Percentiles rank a stretch among this genome's conserved stretches.
These are phyloP conservation scores for Nasonia longicornis DNA, from an alignment of 1,140 invertebrate species.

Conservation along the genomic window DNA sequence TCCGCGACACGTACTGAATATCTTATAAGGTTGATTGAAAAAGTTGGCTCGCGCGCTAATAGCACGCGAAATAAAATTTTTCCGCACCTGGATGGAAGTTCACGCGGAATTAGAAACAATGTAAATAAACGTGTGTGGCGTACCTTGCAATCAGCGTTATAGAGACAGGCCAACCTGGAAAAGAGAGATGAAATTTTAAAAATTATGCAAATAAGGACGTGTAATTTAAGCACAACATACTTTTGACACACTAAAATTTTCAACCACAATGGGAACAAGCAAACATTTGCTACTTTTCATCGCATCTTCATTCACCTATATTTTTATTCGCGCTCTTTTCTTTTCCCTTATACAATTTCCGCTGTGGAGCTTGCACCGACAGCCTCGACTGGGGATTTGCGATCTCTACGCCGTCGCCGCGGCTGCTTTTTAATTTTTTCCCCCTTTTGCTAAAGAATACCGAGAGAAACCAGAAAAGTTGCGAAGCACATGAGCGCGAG, in stretches of 20 bases:
- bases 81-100: not conserved
- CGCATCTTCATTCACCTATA: not conserved
- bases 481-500: not conserved
- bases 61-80: not conserved
- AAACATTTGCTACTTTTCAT: not conserved
- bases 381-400: slow-evolving; percentile 12
- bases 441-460: not conserved
- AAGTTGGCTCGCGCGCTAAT: not conserved
- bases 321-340: no score
- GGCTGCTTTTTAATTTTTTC: not conserved
- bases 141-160: not conserved
- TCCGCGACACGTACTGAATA: not conserved
- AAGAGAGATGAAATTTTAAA: not conserved
- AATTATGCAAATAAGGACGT: not conserved
- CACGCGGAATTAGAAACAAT: no score
- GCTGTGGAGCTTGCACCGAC: not conserved
- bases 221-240: not conserved
- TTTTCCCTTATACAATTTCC: slow-evolving; percentile 1
- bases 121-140: not conserved
- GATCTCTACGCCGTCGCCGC: not conserved
- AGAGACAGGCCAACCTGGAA: not conserved
- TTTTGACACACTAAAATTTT: no score
- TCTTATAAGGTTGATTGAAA: not conserved
- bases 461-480: slow-evolving; percentile 15
- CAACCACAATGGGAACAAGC: not conserved